phyloP scores from a whole-genome alignment of 2,888 invertebrate species.

The Ophonus ardosiacus region DNA sequence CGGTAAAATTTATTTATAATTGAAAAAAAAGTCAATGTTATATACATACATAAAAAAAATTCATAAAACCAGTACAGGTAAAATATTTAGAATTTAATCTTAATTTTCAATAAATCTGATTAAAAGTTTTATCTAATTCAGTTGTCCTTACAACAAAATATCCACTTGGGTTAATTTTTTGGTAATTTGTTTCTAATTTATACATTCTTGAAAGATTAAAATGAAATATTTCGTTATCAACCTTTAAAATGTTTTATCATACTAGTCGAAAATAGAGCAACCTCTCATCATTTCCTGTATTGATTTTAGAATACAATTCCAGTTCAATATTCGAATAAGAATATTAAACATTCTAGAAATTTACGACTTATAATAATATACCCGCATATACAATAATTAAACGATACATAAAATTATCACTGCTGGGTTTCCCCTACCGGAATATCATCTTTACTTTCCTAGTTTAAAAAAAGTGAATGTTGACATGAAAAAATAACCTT shows the following conservation, averaged over 20 bases:
- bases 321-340: neutral
- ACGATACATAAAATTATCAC: conserved; percentile 1
- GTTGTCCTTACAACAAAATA: neutral
- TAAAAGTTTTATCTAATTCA: neutral
- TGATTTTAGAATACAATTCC: conserved; percentile 1
- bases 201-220: neutral
- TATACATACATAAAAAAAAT: neutral
- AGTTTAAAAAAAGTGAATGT: neutral
- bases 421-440: conserved; percentile 20
- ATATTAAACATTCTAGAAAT: neutral
- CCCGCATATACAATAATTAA: neutral
- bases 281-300: neutral
- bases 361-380: neutral
- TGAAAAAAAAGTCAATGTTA: neutral
- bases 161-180: neutral
- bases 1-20: conserved; percentile 1
- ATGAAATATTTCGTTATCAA: conserved; percentile 8
- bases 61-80: neutral
- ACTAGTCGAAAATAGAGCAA: conserved; percentile 8
- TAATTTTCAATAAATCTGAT: neutral
- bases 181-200: neutral
- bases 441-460: conserved; percentile 1
- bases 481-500: conserved; percentile 22
- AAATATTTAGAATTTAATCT: neutral
- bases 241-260: neutral